Conservation (phyloP, 1,140 invertebrate species). For the Ericerus pela region DNA sequence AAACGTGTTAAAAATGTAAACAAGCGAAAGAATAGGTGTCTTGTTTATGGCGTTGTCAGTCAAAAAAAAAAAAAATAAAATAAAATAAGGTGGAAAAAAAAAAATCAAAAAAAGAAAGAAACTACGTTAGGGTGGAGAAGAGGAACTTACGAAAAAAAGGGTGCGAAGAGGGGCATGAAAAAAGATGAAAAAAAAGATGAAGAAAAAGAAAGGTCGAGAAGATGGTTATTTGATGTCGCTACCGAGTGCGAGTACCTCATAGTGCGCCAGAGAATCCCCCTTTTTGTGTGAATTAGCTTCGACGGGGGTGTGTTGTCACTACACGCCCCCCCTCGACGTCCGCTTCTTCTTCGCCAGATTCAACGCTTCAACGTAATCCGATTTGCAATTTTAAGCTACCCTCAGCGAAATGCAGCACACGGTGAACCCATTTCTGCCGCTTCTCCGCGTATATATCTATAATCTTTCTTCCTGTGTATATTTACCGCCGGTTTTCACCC, state of each 20-base stretch:
- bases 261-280: not conserved
- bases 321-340: not conserved
- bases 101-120: not conserved
- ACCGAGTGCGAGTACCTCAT: not conserved
- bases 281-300: constrained; percentile 9
- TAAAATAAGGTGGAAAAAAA: not conserved
- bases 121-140: too few relatives aligned
- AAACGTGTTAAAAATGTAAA: constrained; percentile 9
- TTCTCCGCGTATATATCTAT: too few relatives aligned
- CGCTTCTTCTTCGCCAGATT: not conserved
- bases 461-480: constrained; percentile 12
- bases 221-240: constrained; percentile 7
- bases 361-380: constrained; percentile 4
- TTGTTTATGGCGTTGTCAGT: constrained; percentile 7
- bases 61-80: not conserved
- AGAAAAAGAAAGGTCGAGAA: constrained; percentile 2
- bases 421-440: not conserved
- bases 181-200: not conserved
- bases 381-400: constrained; percentile 11
- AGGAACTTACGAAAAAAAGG: too few relatives aligned
- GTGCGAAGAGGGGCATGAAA: too few relatives aligned
- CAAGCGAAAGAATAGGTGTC: constrained; percentile 10
- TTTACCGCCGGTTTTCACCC: constrained; percentile 10
- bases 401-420: not conserved
- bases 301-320: constrained; percentile 3